Percentiles rank a stretch among this genome's conserved stretches.
These are phyloP conservation scores for Mellivora capensis DNA, from an alignment of 2,113 vertebrate genomes.

Conservation along the genomic window DNA sequence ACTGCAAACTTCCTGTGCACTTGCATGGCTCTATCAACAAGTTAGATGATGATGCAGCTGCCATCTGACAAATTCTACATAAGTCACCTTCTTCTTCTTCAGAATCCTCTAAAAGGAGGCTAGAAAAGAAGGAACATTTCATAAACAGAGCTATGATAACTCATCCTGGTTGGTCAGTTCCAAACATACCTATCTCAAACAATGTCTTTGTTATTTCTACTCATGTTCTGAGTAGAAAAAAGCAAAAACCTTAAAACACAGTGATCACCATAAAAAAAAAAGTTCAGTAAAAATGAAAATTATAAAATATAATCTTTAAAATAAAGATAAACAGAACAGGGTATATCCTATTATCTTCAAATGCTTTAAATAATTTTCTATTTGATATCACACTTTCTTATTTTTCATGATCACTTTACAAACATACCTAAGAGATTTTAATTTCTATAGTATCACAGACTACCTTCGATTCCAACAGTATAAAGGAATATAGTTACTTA, in stretches of 20 bases:
- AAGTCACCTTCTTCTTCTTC: conserved; percentile 97
- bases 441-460: background rate
- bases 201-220: background rate
- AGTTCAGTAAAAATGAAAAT: background rate
- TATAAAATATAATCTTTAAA: too few relatives aligned
- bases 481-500: background rate
- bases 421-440: background rate
- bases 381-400: background rate
- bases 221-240: background rate
- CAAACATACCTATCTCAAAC: background rate
- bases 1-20: conserved; percentile 95
- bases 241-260: background rate
- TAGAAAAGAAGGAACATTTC: conserved; percentile 68
- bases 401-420: background rate
- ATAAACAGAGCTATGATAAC: background rate
- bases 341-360: background rate
- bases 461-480: background rate
- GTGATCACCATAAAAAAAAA: background rate
- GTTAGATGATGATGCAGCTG: conserved; percentile 89
- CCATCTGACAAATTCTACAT: conserved; percentile 98
- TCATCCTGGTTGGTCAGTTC: background rate
- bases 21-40: conserved; percentile 95
- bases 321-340: background rate
- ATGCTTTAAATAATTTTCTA: background rate
- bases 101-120: conserved; percentile 96